phyloP scores from a whole-genome alignment of 1,140 invertebrate species.

The Matsumurasca onukii region DNA sequence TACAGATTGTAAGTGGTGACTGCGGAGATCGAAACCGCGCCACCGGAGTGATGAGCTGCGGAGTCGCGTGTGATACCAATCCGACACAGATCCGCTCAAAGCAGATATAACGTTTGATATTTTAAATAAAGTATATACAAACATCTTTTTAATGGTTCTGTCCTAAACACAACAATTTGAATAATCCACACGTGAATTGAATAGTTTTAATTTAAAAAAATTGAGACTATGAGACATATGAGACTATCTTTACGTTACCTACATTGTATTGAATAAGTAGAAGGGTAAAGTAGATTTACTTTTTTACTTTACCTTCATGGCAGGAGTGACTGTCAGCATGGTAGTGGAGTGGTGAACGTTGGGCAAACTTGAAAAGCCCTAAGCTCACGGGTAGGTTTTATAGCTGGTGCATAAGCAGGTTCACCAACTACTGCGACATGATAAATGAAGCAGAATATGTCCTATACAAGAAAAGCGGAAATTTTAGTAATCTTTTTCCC shows the following conservation, averaged over 20 bases:
- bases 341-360: conserved; percentile 20
- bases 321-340: conserved; percentile 25
- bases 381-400: conserved; percentile 1
- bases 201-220: not conserved
- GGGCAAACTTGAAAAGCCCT: not conserved
- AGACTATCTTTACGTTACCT: not conserved
- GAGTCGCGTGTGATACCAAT: no score
- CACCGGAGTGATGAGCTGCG: no score
- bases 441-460: no score
- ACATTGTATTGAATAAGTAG: not conserved
- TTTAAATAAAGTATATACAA: not conserved
- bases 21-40: no score
- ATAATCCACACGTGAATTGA: not conserved
- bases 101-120: no score
- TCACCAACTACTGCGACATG: no score
- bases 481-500: no score
- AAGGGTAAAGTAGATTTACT: not conserved
- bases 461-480: no score
- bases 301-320: conserved; percentile 3
- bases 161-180: not conserved
- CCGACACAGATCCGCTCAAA: no score
- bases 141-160: not conserved
- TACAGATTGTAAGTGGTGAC: no score
- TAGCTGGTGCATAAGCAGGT: conserved; percentile 2
- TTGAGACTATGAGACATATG: not conserved